Evolutionary conservation across 1,140 invertebrate genomes (phyloP).

Genomic region (roundworm (Caenorhabditis elegans)): WBcel235 BX284603.4:6247001-6247500

Average conservation of each 20-base stretch:
- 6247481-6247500: slow-evolving; percentile 42
- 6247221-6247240: slow-evolving; percentile 40
- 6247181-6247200: slow-evolving; percentile 42
- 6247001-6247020: slow-evolving; percentile 14
- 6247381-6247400: slow-evolving; percentile 16
- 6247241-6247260: slow-evolving; percentile 44
- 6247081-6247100: too few relatives aligned
- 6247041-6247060: not conserved
- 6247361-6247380: not conserved
- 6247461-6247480: slow-evolving; percentile 50
- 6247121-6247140: not conserved
- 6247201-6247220: slow-evolving; percentile 44
- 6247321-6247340: not conserved
- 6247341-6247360: not conserved
- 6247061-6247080: slow-evolving; percentile 10
- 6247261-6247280: slow-evolving; percentile 42
- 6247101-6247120: not conserved
- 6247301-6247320: slow-evolving; percentile 16
- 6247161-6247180: slow-evolving; percentile 46
- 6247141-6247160: slow-evolving; percentile 42
- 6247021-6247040: not conserved
- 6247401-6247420: not conserved
- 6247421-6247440: not conserved
- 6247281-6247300: slow-evolving; percentile 38
- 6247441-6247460: slow-evolving; percentile 38